A percentile compares a stretch with the other conserved stretches of the same genome.
These are phyloP conservation scores for Parnassius glacialis DNA, from an alignment of 2,888 invertebrate species.

Conservation along the genomic window DNA sequence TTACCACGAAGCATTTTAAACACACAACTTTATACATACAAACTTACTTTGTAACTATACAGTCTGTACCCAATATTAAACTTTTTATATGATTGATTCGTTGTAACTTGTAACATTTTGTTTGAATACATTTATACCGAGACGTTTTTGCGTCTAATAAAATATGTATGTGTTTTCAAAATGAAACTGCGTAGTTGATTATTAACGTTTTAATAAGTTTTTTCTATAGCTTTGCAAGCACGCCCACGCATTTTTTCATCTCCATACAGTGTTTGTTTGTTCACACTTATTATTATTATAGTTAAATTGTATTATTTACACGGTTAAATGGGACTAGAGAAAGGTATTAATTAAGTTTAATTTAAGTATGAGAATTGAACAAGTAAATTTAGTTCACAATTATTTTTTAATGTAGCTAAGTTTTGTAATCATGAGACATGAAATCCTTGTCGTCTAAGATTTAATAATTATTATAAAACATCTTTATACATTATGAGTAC, in stretches of 20 bases:
- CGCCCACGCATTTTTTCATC: too few species aligned
- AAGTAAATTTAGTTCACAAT: conserved; percentile 52
- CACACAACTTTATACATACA: not conserved
- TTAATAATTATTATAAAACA: not conserved
- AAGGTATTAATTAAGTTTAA: conserved; percentile 46
- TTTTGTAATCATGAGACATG: conserved; percentile 7
- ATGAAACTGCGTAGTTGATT: too few species aligned
- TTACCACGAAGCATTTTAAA: conserved; percentile 14
- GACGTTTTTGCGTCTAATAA: not conserved
- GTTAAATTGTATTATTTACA: not conserved
- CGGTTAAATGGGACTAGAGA: conserved; percentile 32
- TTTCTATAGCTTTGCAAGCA: too few species aligned
- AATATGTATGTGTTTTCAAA: too few species aligned
- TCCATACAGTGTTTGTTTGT: too few species aligned
- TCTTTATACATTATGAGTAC: too few species aligned
- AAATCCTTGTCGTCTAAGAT: not conserved
- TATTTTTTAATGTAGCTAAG: conserved; percentile 18
- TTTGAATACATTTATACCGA: too few species aligned
- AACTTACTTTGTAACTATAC: not conserved
- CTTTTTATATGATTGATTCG: conserved; percentile 4
- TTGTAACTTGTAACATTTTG: conserved; percentile 1
- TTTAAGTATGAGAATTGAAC: conserved; percentile 44
- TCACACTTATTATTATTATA: not conserved
- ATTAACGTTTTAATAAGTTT: too few species aligned
- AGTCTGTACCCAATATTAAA: not conserved